Base-by-base conservation (phyloP, 2,888 invertebrate species). In the Pycnomerus fuliginosus region DNA sequence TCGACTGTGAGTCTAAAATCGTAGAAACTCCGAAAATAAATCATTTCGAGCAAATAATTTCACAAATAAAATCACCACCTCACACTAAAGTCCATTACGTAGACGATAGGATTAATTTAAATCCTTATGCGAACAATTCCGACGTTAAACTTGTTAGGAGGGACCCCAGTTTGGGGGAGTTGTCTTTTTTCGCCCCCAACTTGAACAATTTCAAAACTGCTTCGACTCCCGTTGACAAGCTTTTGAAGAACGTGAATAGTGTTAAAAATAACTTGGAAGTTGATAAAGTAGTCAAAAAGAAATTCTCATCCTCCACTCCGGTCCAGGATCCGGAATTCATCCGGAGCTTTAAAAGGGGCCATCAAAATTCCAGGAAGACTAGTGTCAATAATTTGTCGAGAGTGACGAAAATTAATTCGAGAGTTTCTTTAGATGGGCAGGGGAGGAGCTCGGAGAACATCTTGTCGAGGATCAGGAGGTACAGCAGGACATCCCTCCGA, bases 161-260 rank as follows among this genome's bases (percentile, higher is more conserved):
- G 20, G 56, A 56, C 17, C 44, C 50, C n/a, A 62, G 50, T 44
- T 48, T 47, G 23, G 59, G 55, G 3, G 66, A 67, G 36, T 32
- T 54, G 10, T 63, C 66, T 2, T 65, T 67, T 48, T 67, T 66
- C 41, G 58, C 58, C 1, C 56, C 64, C 0, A 59, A 63, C 14
- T 49, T 65, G 28, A 61, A 58, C 29, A 53, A 58, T 16, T 47
- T 51, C 1, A 61, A 64, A 29, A 49, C 56, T 1, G 58, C 64
- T 5, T 65, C 65, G n/a, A 67, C 66, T 0, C 67, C 68, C 0
- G 61, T 66, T 5, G 53, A 56, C 12, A 53, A 42, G 44, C 37
- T 35, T 28, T 29, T 12, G 17, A 2, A 13, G 11, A 36, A 20
- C 20, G 14, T 29, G 2, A 38, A 39, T 13, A 48, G 40, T 22